A percentile compares a stretch with the other conserved stretches of the same genome.
These are phyloP conservation scores for Stegophylla sp. DNA, from an alignment of 2,888 invertebrate genomes.

Conservation along the genomic window DNA sequence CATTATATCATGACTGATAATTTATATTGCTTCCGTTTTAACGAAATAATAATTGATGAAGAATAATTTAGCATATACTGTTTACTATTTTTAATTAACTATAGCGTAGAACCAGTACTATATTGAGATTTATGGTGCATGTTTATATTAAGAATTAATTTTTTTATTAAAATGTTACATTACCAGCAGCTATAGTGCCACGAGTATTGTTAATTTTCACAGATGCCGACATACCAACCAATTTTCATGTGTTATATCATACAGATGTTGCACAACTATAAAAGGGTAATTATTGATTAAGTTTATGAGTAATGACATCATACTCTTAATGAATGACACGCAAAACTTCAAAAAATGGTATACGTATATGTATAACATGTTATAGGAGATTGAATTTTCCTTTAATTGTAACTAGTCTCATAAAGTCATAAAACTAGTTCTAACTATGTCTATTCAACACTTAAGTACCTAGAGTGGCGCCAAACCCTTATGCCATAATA, in stretches of 20 bases:
- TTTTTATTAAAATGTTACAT: constrained; percentile 16
- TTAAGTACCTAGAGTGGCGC: no score
- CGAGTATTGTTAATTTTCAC: neutral
- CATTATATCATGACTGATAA: no score
- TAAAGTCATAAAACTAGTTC: no score
- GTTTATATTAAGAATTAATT: neutral
- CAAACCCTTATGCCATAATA: no score
- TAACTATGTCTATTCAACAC: no score
- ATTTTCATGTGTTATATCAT: neutral
- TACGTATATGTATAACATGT: neutral
- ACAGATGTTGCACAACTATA: neutral
- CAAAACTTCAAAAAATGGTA: neutral
- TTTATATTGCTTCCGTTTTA: no score
- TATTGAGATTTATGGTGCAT: constrained; percentile 25
- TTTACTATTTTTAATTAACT: constrained; percentile 5
- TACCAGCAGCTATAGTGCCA: neutral
- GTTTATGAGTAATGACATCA: constrained; percentile 1
- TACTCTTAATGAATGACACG: neutral
- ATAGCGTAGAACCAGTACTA: neutral
- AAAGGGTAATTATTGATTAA: constrained; percentile 7
- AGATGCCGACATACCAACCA: neutral
- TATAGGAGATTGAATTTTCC: neutral
- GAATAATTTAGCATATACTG: neutral
- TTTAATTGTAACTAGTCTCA: neutral
- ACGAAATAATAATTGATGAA: no score